Evolutionary conservation across 2,888 invertebrate species (phyloP).

Genomic region (Eristalinus aeneus): DNA sequence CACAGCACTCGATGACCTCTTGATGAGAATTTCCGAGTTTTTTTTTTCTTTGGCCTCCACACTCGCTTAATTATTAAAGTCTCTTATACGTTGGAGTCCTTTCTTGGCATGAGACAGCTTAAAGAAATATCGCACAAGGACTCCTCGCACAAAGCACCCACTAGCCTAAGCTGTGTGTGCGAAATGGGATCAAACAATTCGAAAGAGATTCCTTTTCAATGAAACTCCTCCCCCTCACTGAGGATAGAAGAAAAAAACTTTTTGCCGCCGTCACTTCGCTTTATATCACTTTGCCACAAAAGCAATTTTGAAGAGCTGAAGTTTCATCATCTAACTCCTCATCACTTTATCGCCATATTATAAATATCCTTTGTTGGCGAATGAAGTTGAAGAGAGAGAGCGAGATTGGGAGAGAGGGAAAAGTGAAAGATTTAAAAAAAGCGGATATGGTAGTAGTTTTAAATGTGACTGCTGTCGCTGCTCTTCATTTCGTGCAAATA

Average conservation of each 20-base stretch:
- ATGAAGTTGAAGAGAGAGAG: constrained; percentile 8
- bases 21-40: neutral
- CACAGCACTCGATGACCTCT: neutral
- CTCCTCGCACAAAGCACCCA: constrained; percentile 23
- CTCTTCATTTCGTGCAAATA: constrained; percentile 50
- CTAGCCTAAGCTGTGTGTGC: neutral
- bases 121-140: constrained; percentile 20
- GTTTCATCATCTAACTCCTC: constrained; percentile 21
- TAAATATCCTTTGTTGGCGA: constrained; percentile 18
- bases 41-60: neutral
- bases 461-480: constrained; percentile 27
- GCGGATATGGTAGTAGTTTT: constrained; percentile 35
- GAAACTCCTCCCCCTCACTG: neutral
- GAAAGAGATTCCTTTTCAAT: constrained; percentile 2
- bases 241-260: constrained; percentile 5
- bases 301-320: constrained; percentile 25
- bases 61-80: neutral
- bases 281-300: constrained; percentile 44
- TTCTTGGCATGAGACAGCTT: constrained; percentile 9
- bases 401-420: neutral
- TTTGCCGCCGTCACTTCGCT: constrained; percentile 37
- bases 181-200: neutral
- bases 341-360: constrained; percentile 18
- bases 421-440: neutral
- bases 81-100: neutral